Conservation (phyloP, 2,888 invertebrate species). For the Drosophila suboccidentalis region DNA sequence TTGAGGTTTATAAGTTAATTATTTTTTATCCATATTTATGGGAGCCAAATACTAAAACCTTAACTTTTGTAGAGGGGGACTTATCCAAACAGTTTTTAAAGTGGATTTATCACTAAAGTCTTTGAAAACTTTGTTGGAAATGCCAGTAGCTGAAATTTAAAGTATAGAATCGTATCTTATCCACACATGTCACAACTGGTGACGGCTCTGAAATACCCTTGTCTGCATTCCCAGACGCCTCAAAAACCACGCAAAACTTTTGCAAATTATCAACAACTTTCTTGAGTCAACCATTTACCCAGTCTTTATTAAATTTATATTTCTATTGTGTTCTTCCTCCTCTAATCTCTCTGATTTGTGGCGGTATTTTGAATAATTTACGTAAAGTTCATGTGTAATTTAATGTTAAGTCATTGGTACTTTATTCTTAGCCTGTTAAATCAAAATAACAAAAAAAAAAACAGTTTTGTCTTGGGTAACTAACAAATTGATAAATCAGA, state of each 20-base stretch:
- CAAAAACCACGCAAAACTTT: slow-evolving; percentile 57
- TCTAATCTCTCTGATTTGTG: background rate
- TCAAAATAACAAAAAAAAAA: too few species aligned
- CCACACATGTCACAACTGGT: background rate
- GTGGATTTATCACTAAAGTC: slow-evolving; percentile 41
- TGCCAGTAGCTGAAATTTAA: background rate
- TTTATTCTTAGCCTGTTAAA: too few species aligned
- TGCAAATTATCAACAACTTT: slow-evolving; percentile 34
- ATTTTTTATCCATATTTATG: slow-evolving; percentile 4
- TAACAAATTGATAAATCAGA: slow-evolving; percentile 3
- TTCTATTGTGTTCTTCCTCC: background rate
- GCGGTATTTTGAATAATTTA: slow-evolving; percentile 11
- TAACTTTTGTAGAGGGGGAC: slow-evolving; percentile 1
- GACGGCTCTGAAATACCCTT: background rate
- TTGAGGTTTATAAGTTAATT: slow-evolving; percentile 8
- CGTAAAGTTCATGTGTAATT: background rate
- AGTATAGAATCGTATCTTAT: slow-evolving; percentile 1
- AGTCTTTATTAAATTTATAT: background rate
- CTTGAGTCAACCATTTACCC: slow-evolving; percentile 6
- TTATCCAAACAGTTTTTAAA: slow-evolving; percentile 21
- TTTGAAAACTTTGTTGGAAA: slow-evolving; percentile 23
- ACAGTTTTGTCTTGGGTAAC: too few species aligned
- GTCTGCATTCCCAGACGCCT: slow-evolving; percentile 64
- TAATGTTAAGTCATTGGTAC: slow-evolving; percentile 7
- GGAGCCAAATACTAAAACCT: slow-evolving; percentile 4